phyloP scores from a whole-genome alignment of 2,797 vertebrate species.

The Anniella stebbinsi region DNA sequence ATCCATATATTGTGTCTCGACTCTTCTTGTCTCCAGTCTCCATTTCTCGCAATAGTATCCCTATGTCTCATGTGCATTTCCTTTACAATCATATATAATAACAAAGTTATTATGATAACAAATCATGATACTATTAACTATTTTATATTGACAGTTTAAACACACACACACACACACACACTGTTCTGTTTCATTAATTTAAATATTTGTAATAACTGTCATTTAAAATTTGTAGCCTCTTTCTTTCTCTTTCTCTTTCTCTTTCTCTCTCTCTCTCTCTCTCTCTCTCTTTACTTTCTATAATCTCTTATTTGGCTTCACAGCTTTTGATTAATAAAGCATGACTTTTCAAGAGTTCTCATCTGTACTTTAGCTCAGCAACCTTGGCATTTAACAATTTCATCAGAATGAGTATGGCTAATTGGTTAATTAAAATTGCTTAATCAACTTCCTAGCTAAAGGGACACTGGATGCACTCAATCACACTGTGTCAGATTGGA shows the following conservation, averaged over 20 bases:
- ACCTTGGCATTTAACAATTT: slow-evolving; percentile 45
- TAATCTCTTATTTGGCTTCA: slow-evolving; percentile 18
- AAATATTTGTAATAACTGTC: neutral
- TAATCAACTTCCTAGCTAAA: slow-evolving; percentile 46
- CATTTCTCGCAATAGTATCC: neutral
- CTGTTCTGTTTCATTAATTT: neutral
- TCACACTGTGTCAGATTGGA: slow-evolving; percentile 43
- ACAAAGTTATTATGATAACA: neutral
- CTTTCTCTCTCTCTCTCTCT: neutral
- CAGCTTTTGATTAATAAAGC: slow-evolving; percentile 39
- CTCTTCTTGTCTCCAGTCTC: no score
- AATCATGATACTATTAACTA: neutral
- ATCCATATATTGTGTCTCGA: no score
- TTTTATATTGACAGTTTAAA: neutral
- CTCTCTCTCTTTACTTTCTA: neutral
- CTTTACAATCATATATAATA: neutral
- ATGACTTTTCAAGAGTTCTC: slow-evolving; percentile 37
- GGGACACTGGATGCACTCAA: slow-evolving; percentile 31
- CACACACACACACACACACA: no score
- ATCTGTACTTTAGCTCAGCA: slow-evolving; percentile 33
- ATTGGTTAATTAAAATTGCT: slow-evolving; percentile 46
- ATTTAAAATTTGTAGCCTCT: neutral
- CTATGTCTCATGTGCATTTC: slow-evolving; percentile 10
- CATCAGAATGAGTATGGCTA: slow-evolving; percentile 40
- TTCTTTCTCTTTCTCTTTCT: neutral